Conservation (phyloP, 2,113 vertebrate species). For the Larimichthys crocea region DNA sequence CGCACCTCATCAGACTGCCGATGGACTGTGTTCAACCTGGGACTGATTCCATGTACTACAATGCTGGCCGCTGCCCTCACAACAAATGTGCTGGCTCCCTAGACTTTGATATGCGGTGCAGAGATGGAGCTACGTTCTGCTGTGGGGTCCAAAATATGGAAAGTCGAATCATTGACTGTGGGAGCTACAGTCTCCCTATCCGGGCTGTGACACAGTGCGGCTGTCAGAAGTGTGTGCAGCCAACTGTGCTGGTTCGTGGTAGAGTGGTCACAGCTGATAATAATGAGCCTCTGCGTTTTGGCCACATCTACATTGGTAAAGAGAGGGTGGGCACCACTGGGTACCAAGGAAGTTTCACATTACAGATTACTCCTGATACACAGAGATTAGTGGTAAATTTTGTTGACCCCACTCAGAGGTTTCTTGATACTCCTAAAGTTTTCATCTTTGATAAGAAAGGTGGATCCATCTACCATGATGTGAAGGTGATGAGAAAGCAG, state of each 20-base stretch:
- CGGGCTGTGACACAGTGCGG: slow-evolving; percentile 89
- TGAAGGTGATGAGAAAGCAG: slow-evolving; percentile 92
- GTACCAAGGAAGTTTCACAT: slow-evolving; percentile 93
- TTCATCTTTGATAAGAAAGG: slow-evolving; percentile 92
- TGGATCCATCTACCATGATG: slow-evolving; percentile 90
- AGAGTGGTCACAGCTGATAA: slow-evolving; percentile 89
- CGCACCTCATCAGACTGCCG: slow-evolving; percentile 90
- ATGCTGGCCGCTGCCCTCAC: slow-evolving; percentile 90
- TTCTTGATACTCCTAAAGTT: slow-evolving; percentile 91
- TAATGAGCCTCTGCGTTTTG: slow-evolving; percentile 91
- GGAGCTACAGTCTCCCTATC: slow-evolving; percentile 86
- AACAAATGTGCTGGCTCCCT: slow-evolving; percentile 83
- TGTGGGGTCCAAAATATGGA: slow-evolving; percentile 89
- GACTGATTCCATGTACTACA: slow-evolving; percentile 85
- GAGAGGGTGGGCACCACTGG: slow-evolving; percentile 91
- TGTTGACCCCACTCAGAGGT: slow-evolving; percentile 86
- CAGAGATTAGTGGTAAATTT: slow-evolving; percentile 91
- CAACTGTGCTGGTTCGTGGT: slow-evolving; percentile 88
- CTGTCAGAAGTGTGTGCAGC: slow-evolving; percentile 89
- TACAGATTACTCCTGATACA: slow-evolving; percentile 87
- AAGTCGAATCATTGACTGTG: slow-evolving; percentile 84
- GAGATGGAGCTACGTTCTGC: slow-evolving; percentile 80
- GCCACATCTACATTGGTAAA: slow-evolving; percentile 88
- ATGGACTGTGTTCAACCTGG: slow-evolving; percentile 85
- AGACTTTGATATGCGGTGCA: slow-evolving; percentile 84